Evolutionary conservation across 2,113 vertebrate genomes (phyloP).

Genomic region (Channa argus): DNA sequence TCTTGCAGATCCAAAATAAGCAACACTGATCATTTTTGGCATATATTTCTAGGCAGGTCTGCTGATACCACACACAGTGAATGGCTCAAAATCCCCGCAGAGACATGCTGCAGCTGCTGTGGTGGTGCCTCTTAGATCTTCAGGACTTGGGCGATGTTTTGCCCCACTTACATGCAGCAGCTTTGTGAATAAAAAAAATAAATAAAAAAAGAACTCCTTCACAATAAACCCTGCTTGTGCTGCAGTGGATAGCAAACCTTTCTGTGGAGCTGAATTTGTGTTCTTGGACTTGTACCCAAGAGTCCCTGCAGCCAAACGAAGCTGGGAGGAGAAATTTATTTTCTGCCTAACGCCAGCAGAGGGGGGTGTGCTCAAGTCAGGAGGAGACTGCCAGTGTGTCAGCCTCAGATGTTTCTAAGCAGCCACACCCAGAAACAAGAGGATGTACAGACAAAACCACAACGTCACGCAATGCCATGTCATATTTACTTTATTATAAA

Average conservation of each 20-base stretch:
- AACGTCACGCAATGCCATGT: background rate
- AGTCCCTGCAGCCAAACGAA: conserved; percentile 57
- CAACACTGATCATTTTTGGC: conserved; percentile 48
- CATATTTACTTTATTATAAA: no score
- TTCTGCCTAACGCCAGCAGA: conserved; percentile 75
- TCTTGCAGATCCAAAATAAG: conserved; percentile 1
- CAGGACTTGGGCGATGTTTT: conserved; percentile 74
- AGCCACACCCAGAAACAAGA: conserved; percentile 67
- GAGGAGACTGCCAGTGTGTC: conserved; percentile 32
- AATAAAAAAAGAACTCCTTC: conserved; percentile 5
- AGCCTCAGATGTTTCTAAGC: conserved; percentile 25
- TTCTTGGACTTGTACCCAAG: conserved; percentile 67
- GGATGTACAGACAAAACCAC: conserved; percentile 6
- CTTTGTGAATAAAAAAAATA: conserved; percentile 66
- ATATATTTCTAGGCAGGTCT: conserved; percentile 34
- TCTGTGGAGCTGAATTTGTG: conserved; percentile 66
- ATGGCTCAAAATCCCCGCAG: conserved; percentile 54
- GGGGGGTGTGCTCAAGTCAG: conserved; percentile 73
- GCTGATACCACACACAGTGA: conserved; percentile 44
- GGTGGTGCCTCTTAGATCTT: conserved; percentile 66
- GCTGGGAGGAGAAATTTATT: conserved; percentile 30
- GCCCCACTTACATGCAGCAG: conserved; percentile 75
- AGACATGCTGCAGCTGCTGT: conserved; percentile 59
- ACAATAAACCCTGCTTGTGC: conserved; percentile 61
- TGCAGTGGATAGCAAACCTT: conserved; percentile 61